Evolutionary conservation across 2,888 invertebrate species (phyloP).

Genomic region (Synanthedon formicaeformis): DNA sequence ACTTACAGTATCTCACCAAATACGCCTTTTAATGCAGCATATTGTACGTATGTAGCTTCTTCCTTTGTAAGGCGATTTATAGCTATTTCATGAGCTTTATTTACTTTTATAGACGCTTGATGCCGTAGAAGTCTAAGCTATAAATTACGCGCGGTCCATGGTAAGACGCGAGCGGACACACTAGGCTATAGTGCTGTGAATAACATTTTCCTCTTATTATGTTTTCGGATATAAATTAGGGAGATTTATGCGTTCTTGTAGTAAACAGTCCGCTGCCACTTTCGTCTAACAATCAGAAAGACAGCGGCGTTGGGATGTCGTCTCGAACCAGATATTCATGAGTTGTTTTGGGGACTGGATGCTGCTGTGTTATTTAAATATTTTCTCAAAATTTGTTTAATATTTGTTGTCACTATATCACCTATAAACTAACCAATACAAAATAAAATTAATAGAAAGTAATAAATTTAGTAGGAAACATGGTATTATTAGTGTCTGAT

Average conservation of each 20-base stretch:
- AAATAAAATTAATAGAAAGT: too few relatives aligned
- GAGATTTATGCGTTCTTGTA: constrained; percentile 45
- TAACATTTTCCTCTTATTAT: constrained; percentile 66
- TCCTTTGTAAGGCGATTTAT: constrained; percentile 60
- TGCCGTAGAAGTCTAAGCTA: constrained; percentile 43
- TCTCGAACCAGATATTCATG: constrained; percentile 25
- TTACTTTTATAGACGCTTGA: constrained; percentile 62
- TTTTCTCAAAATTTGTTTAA: too few relatives aligned
- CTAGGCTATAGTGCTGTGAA: constrained; percentile 42
- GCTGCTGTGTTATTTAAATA: too few relatives aligned
- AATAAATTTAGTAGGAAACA: too few relatives aligned
- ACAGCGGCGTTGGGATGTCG: constrained; percentile 21
- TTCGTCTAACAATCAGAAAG: constrained; percentile 28
- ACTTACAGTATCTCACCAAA: constrained; percentile 26
- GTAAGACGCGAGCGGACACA: constrained; percentile 40
- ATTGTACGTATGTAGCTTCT: constrained; percentile 27
- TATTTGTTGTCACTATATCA: too few relatives aligned
- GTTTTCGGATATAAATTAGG: constrained; percentile 64
- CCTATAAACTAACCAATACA: too few relatives aligned
- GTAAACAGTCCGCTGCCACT: constrained; percentile 34
- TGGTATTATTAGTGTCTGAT: too few relatives aligned
- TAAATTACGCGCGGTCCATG: constrained; percentile 48
- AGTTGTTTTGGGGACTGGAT: constrained; percentile 12
- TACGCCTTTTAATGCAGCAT: constrained; percentile 21
- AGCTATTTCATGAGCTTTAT: constrained; percentile 63